Conservation (phyloP, 2,888 invertebrate genomes). For the Drosophila pegasa region DNA sequence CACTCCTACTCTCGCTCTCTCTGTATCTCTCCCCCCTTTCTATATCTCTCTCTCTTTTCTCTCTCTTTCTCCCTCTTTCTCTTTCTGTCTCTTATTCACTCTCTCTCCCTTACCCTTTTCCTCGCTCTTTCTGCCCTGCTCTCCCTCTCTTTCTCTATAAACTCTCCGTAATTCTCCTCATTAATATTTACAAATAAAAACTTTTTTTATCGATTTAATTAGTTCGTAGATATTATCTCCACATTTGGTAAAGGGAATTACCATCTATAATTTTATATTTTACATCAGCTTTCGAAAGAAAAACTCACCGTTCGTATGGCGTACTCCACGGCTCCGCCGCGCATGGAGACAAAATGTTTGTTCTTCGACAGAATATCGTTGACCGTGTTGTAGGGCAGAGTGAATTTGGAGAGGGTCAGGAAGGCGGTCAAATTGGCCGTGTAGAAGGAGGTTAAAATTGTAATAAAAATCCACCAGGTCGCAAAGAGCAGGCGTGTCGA, state of each 20-base stretch:
- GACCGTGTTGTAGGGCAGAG: conserved; percentile 90
- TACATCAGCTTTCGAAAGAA: neutral
- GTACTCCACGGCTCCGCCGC: conserved; percentile 90
- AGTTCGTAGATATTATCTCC: neutral
- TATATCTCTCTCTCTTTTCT: too few relatives aligned
- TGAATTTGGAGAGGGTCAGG: conserved; percentile 93
- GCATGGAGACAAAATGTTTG: conserved; percentile 89
- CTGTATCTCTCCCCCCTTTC: too few relatives aligned
- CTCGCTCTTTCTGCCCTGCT: neutral
- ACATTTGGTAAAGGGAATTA: neutral
- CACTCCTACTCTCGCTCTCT: too few relatives aligned
- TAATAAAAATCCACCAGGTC: conserved; percentile 96
- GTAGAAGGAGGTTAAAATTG: conserved; percentile 94
- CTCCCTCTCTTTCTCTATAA: neutral
- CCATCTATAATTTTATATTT: neutral
- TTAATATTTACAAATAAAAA: neutral
- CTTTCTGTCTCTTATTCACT: neutral
- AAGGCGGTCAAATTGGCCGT: conserved; percentile 96
- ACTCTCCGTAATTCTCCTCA: neutral
- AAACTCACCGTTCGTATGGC: conserved; percentile 87
- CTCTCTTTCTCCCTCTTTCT: neutral
- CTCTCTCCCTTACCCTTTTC: neutral
- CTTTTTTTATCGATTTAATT: neutral
- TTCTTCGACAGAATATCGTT: conserved; percentile 88
- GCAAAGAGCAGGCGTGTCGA: conserved; percentile 93